Percentiles rank a stretch among this genome's conserved stretches.
phyloP scores from a whole-genome alignment of 2,113 vertebrate genomes.

The Peromyscus leucopus region DNA sequence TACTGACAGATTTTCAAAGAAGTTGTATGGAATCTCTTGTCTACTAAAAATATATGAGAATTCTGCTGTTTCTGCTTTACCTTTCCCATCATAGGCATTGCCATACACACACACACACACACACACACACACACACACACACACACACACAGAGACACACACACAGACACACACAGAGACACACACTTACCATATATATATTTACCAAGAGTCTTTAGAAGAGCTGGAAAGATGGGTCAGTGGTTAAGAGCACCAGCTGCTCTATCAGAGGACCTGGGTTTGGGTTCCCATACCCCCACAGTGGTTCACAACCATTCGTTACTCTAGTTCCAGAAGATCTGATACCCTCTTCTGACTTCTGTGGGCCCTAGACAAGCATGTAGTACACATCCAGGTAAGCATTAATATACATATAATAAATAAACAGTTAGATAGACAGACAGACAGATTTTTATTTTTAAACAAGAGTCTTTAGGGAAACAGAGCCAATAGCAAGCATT shows the following conservation, averaged over 20 bases:
- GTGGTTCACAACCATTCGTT: not conserved
- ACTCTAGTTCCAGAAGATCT: not conserved
- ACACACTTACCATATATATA: not conserved
- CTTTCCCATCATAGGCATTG: slow-evolving; percentile 12
- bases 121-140: too few relatives aligned
- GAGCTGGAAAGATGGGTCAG: not conserved
- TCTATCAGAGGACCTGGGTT: not conserved
- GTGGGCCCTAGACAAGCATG: not conserved
- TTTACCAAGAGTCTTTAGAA: not conserved
- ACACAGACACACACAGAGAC: too few relatives aligned
- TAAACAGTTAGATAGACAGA: not conserved
- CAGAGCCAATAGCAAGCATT: not conserved
- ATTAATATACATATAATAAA: not conserved
- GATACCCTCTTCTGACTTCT: not conserved
- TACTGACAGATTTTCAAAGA: not conserved
- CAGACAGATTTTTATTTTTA: not conserved
- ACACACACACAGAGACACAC: too few relatives aligned
- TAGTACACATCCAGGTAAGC: not conserved
- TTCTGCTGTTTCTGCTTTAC: not conserved
- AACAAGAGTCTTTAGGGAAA: not conserved
- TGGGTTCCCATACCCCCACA: not conserved
- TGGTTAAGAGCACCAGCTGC: not conserved
- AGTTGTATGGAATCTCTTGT: not conserved
- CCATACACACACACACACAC: not conserved
- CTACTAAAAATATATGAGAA: not conserved